phyloP scores from a whole-genome alignment of 2,113 vertebrate genomes.

The Cyprinodon tularosa region DNA sequence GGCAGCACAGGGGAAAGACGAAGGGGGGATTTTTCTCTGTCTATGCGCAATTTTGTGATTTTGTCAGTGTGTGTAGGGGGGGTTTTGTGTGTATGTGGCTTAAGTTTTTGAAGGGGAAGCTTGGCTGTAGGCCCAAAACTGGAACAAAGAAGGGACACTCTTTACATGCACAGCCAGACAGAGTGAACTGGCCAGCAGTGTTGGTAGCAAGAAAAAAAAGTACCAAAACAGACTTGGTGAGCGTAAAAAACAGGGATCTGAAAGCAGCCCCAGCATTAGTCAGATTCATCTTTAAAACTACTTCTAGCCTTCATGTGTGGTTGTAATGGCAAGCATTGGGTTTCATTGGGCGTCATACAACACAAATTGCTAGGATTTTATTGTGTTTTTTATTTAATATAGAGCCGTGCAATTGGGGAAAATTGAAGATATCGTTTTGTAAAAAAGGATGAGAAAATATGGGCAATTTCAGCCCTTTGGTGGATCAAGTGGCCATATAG shows the following conservation, averaged over 20 bases:
- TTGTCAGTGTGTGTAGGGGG: constrained; percentile 48
- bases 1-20: constrained; percentile 47
- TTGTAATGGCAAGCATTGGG: constrained; percentile 48
- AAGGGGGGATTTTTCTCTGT: constrained; percentile 59
- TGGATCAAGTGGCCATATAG: constrained; percentile 48
- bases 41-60: constrained; percentile 39
- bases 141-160: constrained; percentile 83
- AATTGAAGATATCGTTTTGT: constrained; percentile 65
- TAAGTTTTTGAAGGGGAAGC: constrained; percentile 81
- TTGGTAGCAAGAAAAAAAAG: constrained; percentile 68
- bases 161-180: constrained; percentile 85
- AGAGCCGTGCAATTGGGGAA: constrained; percentile 36
- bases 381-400: constrained; percentile 74
- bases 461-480: constrained; percentile 57
- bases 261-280: constrained; percentile 33
- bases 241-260: constrained; percentile 28
- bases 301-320: constrained; percentile 6
- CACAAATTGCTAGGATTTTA: constrained; percentile 61
- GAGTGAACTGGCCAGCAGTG: constrained; percentile 74
- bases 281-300: constrained; percentile 32
- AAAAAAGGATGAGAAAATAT: constrained; percentile 76
- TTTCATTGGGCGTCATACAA: constrained; percentile 26
- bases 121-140: constrained; percentile 77
- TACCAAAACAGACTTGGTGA: constrained; percentile 59
- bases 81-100: constrained; percentile 34